A percentile compares a stretch with the other conserved stretches of the same genome.
Conservation (phyloP, 2,888 invertebrate genomes). For the Caenorhabditis auriculariae region DNA sequence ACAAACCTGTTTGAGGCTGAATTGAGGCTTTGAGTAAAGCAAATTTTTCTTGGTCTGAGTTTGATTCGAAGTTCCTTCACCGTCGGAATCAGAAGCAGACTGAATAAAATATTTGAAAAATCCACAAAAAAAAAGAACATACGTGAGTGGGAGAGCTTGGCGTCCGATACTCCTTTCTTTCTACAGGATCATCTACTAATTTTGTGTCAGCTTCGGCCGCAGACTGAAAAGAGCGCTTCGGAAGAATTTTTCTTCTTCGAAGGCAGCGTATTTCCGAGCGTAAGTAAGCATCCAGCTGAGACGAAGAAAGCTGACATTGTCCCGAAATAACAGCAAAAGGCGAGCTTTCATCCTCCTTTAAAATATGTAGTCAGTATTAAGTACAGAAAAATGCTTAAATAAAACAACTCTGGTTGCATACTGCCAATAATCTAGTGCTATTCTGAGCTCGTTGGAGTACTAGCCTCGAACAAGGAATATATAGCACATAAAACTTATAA, state of each 20-base stretch:
- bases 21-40: conserved; percentile 49
- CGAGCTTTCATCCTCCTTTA: conserved; percentile 12
- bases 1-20: conserved; percentile 43
- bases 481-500: conserved; percentile 3
- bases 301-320: conserved; percentile 33
- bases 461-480: conserved; percentile 6
- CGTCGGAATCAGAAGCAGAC: conserved; percentile 59
- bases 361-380: conserved; percentile 1
- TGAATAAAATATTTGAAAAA: conserved; percentile 23
- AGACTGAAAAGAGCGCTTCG: conserved; percentile 13
- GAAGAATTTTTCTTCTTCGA: conserved; percentile 44
- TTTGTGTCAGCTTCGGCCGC: conserved; percentile 5
- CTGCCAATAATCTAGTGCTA: conserved; percentile 18
- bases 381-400: neutral
- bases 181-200: neutral
- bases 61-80: conserved; percentile 27
- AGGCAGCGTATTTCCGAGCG: conserved; percentile 52
- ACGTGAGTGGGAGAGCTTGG: conserved; percentile 21
- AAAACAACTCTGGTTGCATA: conserved; percentile 12
- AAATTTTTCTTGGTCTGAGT: conserved; percentile 1
- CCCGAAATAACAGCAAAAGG: conserved; percentile 40
- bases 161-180: conserved; percentile 8
- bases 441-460: conserved; percentile 9
- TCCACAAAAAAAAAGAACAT: conserved; percentile 1
- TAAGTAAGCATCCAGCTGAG: conserved; percentile 59